Evolutionary conservation across 2,113 vertebrate species (phyloP).

Genomic region (Odobenus rosmarus): DNA sequence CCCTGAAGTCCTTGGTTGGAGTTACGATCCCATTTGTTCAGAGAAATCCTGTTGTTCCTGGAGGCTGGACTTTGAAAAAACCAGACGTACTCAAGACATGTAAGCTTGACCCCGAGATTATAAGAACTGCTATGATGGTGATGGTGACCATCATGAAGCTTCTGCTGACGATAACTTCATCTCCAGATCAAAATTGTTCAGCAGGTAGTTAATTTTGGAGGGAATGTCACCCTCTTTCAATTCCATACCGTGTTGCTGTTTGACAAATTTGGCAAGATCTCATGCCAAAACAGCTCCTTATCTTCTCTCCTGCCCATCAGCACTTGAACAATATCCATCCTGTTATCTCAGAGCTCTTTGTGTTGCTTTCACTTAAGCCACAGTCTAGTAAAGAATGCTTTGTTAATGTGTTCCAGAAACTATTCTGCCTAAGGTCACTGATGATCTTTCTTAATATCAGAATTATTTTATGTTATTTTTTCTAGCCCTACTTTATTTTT

Average conservation of each 20-base stretch:
- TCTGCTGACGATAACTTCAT: neutral
- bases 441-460: neutral
- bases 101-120: neutral
- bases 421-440: neutral
- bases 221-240: neutral
- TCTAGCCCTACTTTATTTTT: neutral
- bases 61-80: neutral
- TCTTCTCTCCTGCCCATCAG: neutral
- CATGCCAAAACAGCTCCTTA: neutral
- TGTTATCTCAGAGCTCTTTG: neutral
- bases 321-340: neutral
- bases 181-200: neutral
- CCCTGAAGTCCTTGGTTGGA: neutral
- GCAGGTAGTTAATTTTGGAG: neutral
- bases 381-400: neutral
- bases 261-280: neutral
- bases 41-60: neutral
- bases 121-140: neutral
- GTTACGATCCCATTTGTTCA: neutral
- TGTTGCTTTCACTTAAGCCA: neutral
- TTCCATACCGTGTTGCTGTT: neutral
- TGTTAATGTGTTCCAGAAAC: neutral
- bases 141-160: neutral
- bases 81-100: neutral
- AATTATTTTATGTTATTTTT: neutral